These are phyloP conservation scores for Pseudopipra pipra DNA, from an alignment of 2,113 vertebrate species.

Conservation along the genomic window DNA sequence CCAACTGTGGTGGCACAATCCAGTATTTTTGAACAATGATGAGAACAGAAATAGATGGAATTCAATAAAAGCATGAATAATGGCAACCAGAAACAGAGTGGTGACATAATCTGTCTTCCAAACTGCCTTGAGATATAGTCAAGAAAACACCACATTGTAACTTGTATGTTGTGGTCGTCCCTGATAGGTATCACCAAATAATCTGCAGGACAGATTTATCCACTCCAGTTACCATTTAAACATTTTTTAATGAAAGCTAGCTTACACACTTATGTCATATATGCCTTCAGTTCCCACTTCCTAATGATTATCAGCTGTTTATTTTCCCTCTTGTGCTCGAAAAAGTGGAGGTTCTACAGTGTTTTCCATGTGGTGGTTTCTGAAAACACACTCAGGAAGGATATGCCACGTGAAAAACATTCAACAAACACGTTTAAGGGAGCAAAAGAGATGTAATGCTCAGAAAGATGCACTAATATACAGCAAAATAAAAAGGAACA, in stretches of 20 bases:
- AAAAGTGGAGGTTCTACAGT: background rate
- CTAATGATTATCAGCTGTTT: slow-evolving; percentile 53
- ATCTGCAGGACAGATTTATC: slow-evolving; percentile 36
- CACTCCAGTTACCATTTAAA: background rate
- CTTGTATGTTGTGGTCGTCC: slow-evolving; percentile 32
- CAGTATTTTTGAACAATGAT: slow-evolving; percentile 63
- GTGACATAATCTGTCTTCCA: slow-evolving; percentile 61
- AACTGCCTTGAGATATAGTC: slow-evolving; percentile 19
- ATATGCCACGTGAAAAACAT: background rate
- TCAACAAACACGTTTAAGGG: background rate
- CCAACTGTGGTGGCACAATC: slow-evolving; percentile 60
- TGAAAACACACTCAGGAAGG: background rate
- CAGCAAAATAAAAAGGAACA: background rate
- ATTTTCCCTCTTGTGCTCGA: background rate
- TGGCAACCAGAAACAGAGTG: slow-evolving; percentile 2
- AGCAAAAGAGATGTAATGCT: background rate
- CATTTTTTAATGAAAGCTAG: slow-evolving; percentile 18
- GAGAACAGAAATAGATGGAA: slow-evolving; percentile 65
- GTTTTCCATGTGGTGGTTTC: background rate
- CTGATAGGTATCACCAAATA: slow-evolving; percentile 49
- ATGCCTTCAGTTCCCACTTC: background rate
- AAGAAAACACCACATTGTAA: slow-evolving; percentile 16
- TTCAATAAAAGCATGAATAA: slow-evolving; percentile 57
- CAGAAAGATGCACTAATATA: background rate
- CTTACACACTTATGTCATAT: background rate